phyloP scores from a whole-genome alignment of 2,113 vertebrate genomes.

The Heliornis fulica region DNA sequence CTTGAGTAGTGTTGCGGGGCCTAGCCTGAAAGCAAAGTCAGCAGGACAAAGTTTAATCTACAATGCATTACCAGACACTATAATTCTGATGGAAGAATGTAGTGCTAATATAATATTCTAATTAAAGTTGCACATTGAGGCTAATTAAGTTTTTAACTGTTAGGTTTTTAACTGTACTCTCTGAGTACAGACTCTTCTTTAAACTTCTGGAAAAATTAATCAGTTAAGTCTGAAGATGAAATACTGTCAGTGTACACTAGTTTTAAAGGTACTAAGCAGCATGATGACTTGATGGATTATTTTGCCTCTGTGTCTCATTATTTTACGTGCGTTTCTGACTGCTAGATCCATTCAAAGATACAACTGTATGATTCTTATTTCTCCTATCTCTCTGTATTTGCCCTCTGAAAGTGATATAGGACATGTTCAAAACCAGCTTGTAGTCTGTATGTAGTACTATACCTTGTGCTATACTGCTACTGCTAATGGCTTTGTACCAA shows the following conservation, averaged over 20 bases:
- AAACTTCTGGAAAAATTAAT: background rate
- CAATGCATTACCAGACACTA: background rate
- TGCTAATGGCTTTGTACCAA: background rate
- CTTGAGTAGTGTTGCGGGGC: background rate
- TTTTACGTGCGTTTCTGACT: background rate
- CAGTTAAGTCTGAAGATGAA: background rate
- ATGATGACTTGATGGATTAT: background rate
- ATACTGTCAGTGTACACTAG: background rate
- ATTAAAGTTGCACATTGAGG: background rate
- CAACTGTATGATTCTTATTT: background rate
- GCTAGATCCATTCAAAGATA: background rate
- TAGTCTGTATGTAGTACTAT: background rate
- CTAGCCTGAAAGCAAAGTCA: slow-evolving; percentile 41
- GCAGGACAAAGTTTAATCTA: slow-evolving; percentile 64
- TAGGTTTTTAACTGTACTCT: background rate
- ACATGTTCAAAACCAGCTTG: background rate
- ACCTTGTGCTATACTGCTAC: background rate
- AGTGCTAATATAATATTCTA: background rate
- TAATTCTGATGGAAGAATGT: background rate
- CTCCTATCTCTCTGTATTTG: background rate
- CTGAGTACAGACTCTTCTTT: background rate
- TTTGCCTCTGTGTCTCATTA: accelerated
- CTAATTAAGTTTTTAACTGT: background rate
- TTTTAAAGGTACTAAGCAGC: background rate
- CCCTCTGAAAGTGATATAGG: background rate